Evolutionary conservation across 2,888 invertebrate species (phyloP), one percentile per base, ranked within the genome.

Genomic region (Drosophila longiperda): DNA sequence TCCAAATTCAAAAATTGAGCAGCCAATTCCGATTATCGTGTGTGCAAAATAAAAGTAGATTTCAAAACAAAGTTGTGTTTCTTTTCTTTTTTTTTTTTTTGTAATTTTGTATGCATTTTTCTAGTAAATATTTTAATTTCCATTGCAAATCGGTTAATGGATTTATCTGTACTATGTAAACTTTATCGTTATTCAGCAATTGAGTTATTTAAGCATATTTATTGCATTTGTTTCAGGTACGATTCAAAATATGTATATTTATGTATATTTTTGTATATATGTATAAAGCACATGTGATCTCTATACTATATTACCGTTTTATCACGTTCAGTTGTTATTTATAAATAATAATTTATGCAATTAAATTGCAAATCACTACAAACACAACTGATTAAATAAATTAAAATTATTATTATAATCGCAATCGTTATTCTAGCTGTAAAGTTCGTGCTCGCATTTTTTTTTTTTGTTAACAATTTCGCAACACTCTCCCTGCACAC

Each of bases 331-430:
- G 53, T 66, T 73, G 60, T 66, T 76, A 80, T 83, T 87, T 72
- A 78, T 80, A 82, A 71, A 76, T 64, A 73, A 70, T 82, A 85
- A 85, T 80, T 85, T 79, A 81, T 79, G 82, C 83, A 86, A 88
- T 83, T 88, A 86, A 80, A 68, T 86, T 72, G 75, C 72, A 88
- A 86, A 81, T 85, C 75, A 73, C 70, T 53, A 38, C 67, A 57
- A 20, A 17, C 40, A 60, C 68, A 78, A 70, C 66, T 83, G 73
- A 83, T 83, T 80, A 80, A 82, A 80, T 86, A 74, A 73, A 79
- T 83, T 74, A 63, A 82, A 86, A 72, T 77, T 75, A 52, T 6
- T 61, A 53, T 52, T 36, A 11, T 52, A 66, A 55, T 59, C 48
- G 29, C 63, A 60, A 55, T 40, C 5, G 40, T n/a, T 61, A 48